Base-by-base conservation (phyloP, 2,113 vertebrate genomes). In the Chlorodrepanis virens region DNA sequence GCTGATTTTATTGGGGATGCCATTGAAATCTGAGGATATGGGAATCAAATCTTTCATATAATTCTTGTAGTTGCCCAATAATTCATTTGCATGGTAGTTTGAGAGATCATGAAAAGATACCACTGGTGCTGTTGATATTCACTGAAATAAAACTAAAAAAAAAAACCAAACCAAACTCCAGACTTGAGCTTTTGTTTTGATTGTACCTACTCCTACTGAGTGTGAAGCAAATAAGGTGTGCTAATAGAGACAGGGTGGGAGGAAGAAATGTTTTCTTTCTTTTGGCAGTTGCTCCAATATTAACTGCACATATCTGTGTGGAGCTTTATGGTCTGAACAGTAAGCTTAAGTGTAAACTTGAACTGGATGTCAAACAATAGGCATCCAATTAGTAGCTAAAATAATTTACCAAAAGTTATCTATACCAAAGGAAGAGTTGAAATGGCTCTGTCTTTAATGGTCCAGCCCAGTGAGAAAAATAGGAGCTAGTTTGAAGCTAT, bases 211-310 rank as follows among this genome's bases (percentile, higher is more conserved):
- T 47, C 11, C 14, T 52, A 31, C 0, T 44, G 39, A 45, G 17
- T n/a, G 19, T 68, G 29, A 49, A 40, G 14, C 3, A 49, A 53
- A 69, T 69, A 24, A 24, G 6, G 5, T 28, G 11, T 37, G 7
- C 8, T 74, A 33, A 12, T 28, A 42, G 37, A 37, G 4, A 9
- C 1, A 0, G 4, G 4, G 2, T 9, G 15, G 11, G 6, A 61
- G 11, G 28, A 50, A 49, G 29, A 47, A 70, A 53, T 2, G 1
- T 45, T 60, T 80, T 56, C 39, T 72, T 84, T 45, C 20, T 85
- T 86, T 64, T 53, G 42, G 40, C 11, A 14, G 14, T 59, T 23
- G 4, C 47, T 83, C 24, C 15, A 24, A 3, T n/a, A 29, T 53
- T 75, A 84, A 49, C 37, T 70, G 15, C 33, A 17, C 2, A 0